Percentiles rank a stretch among this genome's conserved stretches.
Conservation (phyloP, 37 sponge, comb jelly and placozoan species). For the Tethya wilhelma region DNA sequence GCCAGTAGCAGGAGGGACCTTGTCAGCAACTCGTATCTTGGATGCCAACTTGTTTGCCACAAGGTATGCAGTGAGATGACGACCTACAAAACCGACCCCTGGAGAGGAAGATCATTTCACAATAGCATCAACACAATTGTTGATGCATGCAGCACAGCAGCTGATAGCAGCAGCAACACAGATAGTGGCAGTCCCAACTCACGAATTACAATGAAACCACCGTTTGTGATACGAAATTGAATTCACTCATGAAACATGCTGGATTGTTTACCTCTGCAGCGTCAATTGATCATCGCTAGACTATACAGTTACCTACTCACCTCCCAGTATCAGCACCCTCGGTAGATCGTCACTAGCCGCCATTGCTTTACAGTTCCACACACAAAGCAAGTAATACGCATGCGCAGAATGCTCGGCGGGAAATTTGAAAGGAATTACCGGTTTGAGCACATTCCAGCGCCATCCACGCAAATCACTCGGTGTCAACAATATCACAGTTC, state of each 20-base stretch:
- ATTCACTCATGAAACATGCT: no score
- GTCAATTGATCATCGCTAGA: no score
- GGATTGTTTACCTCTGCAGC: no score
- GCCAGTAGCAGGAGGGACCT: constrained; percentile 88
- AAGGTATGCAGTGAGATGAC: constrained; percentile 70
- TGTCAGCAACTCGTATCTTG: constrained; percentile 86
- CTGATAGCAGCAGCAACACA: background rate
- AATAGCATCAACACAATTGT: background rate
- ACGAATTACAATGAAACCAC: no score
- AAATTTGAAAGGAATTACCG: no score
- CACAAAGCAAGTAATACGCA: background rate
- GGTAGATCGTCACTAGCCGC: constrained; percentile 1
- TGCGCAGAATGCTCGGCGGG: no score
- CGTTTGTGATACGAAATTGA: no score
- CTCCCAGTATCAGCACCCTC: constrained; percentile 33
- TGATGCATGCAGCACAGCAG: background rate
- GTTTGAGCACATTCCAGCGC: background rate
- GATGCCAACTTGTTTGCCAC: constrained; percentile 64
- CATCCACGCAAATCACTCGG: background rate
- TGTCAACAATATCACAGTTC: background rate
- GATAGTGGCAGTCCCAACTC: no score
- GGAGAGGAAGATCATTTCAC: background rate
- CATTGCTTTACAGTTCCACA: background rate
- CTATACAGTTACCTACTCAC: no score
- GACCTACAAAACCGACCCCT: constrained; percentile 93